phyloP scores from a whole-genome alignment of 2,113 vertebrate species.

The Anthoscopus minutus region DNA sequence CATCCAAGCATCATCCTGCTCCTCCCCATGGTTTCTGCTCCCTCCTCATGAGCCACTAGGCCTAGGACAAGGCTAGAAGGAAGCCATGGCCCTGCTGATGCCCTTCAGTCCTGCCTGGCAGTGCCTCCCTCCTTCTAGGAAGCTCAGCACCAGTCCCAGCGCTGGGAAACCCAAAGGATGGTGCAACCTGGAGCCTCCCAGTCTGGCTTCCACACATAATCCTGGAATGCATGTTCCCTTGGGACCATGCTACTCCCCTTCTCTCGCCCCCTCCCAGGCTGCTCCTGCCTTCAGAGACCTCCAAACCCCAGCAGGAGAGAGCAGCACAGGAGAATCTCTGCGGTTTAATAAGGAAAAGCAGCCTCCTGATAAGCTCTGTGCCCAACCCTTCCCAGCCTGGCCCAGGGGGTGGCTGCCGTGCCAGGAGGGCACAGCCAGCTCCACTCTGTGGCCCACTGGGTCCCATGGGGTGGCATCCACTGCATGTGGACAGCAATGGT shows the following conservation, averaged over 20 bases:
- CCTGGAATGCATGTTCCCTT: not conserved
- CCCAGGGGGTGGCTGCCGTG: not conserved
- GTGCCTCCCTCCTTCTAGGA: not conserved
- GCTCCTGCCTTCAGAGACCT: not conserved
- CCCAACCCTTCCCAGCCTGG: not conserved
- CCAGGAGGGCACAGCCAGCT: not conserved
- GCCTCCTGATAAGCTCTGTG: not conserved
- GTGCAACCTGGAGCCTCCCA: not conserved
- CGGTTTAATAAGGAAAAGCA: not conserved
- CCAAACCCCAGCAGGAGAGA: not conserved
- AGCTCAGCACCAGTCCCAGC: not conserved
- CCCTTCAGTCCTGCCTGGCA: not conserved
- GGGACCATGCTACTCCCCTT: not conserved
- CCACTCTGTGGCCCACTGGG: not conserved
- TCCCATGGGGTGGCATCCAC: not conserved
- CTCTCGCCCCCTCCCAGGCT: not conserved
- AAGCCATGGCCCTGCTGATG: not conserved
- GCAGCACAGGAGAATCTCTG: not conserved
- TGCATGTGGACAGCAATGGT: accelerated
- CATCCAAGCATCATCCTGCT: not conserved
- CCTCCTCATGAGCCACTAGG: not conserved
- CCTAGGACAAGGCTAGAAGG: not conserved
- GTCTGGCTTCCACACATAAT: not conserved
- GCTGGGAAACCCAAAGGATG: not conserved
- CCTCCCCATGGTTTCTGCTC: not conserved